Evolutionary conservation across 2,113 vertebrate genomes (phyloP), one percentile per base, ranked within the genome.

Genomic region (Argyrosomus japonicus): DNA sequence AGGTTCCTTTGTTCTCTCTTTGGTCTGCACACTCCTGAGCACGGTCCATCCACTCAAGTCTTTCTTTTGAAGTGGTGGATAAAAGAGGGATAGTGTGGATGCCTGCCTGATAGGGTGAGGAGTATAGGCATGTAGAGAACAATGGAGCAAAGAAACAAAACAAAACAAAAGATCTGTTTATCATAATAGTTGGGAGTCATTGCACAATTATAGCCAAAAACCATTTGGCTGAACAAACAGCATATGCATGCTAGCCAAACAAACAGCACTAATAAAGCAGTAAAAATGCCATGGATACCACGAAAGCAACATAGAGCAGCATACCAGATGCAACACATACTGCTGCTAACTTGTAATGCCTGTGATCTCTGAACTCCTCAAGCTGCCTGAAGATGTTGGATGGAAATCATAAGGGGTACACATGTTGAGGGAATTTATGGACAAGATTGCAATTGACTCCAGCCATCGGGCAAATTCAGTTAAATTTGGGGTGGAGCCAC

Each of bases 51-150:
- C 70, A 88, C 67, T 76, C 45, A 40, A 70, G 79, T 68, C 58
- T 85, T 50, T 48, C 79, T 69, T 94, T 93, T 92, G 88, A 93
- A 91, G 92, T 85, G 83, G 75, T 11, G 85, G 79, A 88, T 90
- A 70, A 90, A 88, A 77, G 85, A 84, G 80, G 87, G 82, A 71
- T 75, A 72, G 83, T 29, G 73, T 74, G 82, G 68, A 88, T 72
- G 88, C 79, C 85, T 90, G 87, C 77, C 83, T 87, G 84, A 80
- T 71, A 43, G 64, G 76, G 85, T 78, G 88, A 88, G 68, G 17
- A 71, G 80, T 86, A 72, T 67, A 75, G 79, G 56, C 89, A 86
- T 67, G 81, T 64, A 75, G 81, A 85, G 77, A 90, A 93, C 91
- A 89, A 89, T 87, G 76, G 67, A 72, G 80, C 70, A 60, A 70